Evolutionary conservation across 2,888 invertebrate species (phyloP).

Genomic region (Drosophila sordidula): DNA sequence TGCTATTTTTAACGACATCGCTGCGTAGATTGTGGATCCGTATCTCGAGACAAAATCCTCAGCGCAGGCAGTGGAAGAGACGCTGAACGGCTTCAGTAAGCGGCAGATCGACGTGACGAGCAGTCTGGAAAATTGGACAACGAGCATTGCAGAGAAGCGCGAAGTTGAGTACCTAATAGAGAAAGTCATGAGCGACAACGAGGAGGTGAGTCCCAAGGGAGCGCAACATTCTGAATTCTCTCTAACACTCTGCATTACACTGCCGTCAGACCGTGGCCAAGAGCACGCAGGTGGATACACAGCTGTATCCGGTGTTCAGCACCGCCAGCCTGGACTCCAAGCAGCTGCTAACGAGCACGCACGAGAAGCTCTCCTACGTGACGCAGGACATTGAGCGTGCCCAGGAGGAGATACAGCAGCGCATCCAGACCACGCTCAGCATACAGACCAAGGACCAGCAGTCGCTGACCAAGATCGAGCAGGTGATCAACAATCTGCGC

Average conservation of each 20-base stretch:
- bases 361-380: conserved; percentile 87
- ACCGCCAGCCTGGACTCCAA: conserved; percentile 87
- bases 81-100: conserved; percentile 89
- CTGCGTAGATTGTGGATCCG: conserved; percentile 88
- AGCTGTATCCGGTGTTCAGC: conserved; percentile 91
- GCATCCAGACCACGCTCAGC: conserved; percentile 89
- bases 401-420: conserved; percentile 88
- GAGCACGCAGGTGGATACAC: conserved; percentile 89
- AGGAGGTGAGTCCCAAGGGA: conserved; percentile 86
- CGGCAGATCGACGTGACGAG: conserved; percentile 88
- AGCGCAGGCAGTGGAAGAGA: conserved; percentile 88
- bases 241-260: conserved; percentile 1
- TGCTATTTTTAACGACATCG: conserved; percentile 68
- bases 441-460: conserved; percentile 87
- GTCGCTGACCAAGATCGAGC: conserved; percentile 86
- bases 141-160: conserved; percentile 87
- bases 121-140: conserved; percentile 90
- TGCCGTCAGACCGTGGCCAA: conserved; percentile 87
- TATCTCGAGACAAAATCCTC: conserved; percentile 89
- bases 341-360: conserved; percentile 87
- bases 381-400: conserved; percentile 88
- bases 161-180: conserved; percentile 86
- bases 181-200: conserved; percentile 88
- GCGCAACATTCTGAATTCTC: background rate
- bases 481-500: conserved; percentile 88